Conservation (phyloP, 2,113 vertebrate species). For the Macaca fascicularis region T2T-MFA8v1.1 NC_088381.1:10227501-10228000, state of each 20-base stretch:
- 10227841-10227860: background rate
- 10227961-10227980: background rate
- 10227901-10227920: background rate
- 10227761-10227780: conserved; percentile 21
- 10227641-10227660: background rate
- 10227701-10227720: background rate
- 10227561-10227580: background rate
- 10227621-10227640: background rate
- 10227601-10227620: background rate
- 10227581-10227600: background rate
- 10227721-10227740: background rate
- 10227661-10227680: background rate
- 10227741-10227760: background rate
- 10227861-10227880: background rate
- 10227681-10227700: background rate
- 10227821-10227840: background rate
- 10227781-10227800: background rate
- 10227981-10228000: background rate
- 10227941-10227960: background rate
- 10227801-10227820: background rate
- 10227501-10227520: conserved; percentile 1
- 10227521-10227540: conserved; percentile 38
- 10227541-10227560: background rate
- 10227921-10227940: background rate
- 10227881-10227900: background rate